Percentiles rank a stretch among this genome's conserved stretches.
Conservation (phyloP, 2,113 vertebrate genomes). For the human (Homo sapiens) region DNA sequence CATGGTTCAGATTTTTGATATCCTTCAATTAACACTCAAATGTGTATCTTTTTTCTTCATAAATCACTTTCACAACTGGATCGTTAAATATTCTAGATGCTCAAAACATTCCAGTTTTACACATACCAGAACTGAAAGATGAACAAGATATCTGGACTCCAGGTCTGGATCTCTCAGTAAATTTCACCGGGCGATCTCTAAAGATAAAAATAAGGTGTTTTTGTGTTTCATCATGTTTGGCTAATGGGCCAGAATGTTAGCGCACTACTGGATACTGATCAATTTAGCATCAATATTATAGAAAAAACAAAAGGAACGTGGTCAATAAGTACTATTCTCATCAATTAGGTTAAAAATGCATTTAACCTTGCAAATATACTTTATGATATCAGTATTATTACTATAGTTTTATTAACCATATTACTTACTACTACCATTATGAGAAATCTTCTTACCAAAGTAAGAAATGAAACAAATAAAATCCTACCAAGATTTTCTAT, state of each 20-base stretch:
- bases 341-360: background rate
- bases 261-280: background rate
- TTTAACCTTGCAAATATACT: slow-evolving; percentile 29
- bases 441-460: slow-evolving; percentile 1
- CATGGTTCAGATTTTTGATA: background rate
- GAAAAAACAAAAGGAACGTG: background rate
- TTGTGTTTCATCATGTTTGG: slow-evolving; percentile 13
- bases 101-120: slow-evolving; percentile 8
- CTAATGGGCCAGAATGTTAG: slow-evolving; percentile 26
- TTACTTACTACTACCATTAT: background rate
- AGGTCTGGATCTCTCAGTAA: slow-evolving; percentile 96
- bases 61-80: background rate
- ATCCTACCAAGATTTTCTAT: background rate
- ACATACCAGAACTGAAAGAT: slow-evolving; percentile 96
- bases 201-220: slow-evolving; percentile 45
- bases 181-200: slow-evolving; percentile 96
- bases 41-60: background rate
- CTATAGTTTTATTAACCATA: background rate
- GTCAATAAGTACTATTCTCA: background rate
- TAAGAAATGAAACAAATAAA: slow-evolving; percentile 35
- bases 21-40: background rate
- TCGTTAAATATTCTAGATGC: slow-evolving; percentile 26
- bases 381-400: slow-evolving; percentile 12
- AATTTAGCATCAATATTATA: background rate
- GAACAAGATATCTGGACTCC: slow-evolving; percentile 98